These are phyloP conservation scores for Hoplodrina ambigua DNA, from an alignment of 2,888 invertebrate species.

Conservation along the genomic window DNA sequence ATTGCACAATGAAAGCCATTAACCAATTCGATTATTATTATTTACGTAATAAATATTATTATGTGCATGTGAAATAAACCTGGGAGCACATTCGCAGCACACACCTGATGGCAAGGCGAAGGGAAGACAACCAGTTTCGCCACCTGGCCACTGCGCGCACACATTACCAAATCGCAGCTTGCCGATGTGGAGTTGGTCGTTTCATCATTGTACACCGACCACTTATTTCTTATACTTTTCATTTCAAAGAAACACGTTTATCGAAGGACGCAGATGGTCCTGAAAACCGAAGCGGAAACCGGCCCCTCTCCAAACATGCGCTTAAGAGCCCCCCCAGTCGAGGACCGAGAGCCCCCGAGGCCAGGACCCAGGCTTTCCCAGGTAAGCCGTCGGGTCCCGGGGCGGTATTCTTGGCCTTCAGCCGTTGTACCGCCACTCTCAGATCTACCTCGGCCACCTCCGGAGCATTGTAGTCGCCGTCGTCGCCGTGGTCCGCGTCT, in stretches of 20 bases:
- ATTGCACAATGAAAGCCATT: background rate
- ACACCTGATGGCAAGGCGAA: slow-evolving; percentile 77
- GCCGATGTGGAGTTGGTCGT: slow-evolving; percentile 56
- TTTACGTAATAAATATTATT: slow-evolving; percentile 2
- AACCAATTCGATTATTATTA: slow-evolving; percentile 5
- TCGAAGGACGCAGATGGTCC: slow-evolving; percentile 57
- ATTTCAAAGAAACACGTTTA: slow-evolving; percentile 58
- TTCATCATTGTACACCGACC: slow-evolving; percentile 61
- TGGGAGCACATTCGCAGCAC: slow-evolving; percentile 71
- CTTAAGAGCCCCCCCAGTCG: too few species aligned
- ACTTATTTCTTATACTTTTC: slow-evolving; percentile 49
- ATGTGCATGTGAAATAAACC: slow-evolving; percentile 65
- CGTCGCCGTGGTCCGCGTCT: too few species aligned
- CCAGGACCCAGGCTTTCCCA: too few species aligned
- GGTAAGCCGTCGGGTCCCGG: too few species aligned
- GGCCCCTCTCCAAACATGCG: too few species aligned
- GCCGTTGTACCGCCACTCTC: too few species aligned
- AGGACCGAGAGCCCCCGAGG: too few species aligned
- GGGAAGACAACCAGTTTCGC: slow-evolving; percentile 83
- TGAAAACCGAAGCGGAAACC: too few species aligned
- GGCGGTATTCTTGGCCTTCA: too few species aligned
- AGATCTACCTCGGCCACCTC: too few species aligned
- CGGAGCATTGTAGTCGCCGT: too few species aligned
- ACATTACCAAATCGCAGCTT: slow-evolving; percentile 70
- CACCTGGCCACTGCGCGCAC: slow-evolving; percentile 76